phyloP scores from a whole-genome alignment of 2,888 invertebrate species.

The Volucella inanis region DNA sequence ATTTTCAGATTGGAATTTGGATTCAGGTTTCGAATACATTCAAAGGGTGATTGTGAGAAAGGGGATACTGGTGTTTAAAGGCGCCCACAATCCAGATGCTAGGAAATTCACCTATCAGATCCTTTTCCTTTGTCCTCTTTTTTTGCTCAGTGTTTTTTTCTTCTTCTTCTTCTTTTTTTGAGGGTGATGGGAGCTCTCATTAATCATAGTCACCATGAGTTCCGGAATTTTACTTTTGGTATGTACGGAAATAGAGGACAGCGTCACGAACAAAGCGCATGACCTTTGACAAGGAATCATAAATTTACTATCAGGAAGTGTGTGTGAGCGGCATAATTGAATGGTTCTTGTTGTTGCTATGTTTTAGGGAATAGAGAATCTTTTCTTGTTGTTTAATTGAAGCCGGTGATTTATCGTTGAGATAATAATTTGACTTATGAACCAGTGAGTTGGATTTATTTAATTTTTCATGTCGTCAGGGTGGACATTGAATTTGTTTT shows the following conservation, averaged over 20 bases:
- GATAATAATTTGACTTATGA: constrained; percentile 9
- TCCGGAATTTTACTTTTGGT: constrained; percentile 40
- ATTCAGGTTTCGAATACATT: constrained; percentile 24
- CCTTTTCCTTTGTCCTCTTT: constrained; percentile 2
- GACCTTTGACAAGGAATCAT: constrained; percentile 61
- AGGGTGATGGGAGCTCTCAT: constrained; percentile 31
- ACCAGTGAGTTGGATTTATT: not conserved
- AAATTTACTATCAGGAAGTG: constrained; percentile 59
- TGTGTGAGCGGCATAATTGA: not conserved
- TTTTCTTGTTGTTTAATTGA: constrained; percentile 26
- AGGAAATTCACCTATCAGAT: constrained; percentile 27
- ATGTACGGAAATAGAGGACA: constrained; percentile 10
- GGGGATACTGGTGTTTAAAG: constrained; percentile 26
- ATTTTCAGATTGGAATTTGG: not conserved
- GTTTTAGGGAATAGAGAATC: too few relatives aligned
- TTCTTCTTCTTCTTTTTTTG: constrained; percentile 5
- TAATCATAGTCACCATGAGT: constrained; percentile 64
- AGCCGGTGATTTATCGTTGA: constrained; percentile 7
- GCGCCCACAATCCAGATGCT: constrained; percentile 23
- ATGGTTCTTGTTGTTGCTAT: not conserved
- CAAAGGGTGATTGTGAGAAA: constrained; percentile 46
- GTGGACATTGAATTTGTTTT: not conserved
- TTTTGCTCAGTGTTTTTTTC: constrained; percentile 3
- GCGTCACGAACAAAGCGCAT: constrained; percentile 49
- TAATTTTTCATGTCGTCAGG: not conserved